phyloP scores from a whole-genome alignment of 2,888 invertebrate species.

The Melinaea menophilus region DNA sequence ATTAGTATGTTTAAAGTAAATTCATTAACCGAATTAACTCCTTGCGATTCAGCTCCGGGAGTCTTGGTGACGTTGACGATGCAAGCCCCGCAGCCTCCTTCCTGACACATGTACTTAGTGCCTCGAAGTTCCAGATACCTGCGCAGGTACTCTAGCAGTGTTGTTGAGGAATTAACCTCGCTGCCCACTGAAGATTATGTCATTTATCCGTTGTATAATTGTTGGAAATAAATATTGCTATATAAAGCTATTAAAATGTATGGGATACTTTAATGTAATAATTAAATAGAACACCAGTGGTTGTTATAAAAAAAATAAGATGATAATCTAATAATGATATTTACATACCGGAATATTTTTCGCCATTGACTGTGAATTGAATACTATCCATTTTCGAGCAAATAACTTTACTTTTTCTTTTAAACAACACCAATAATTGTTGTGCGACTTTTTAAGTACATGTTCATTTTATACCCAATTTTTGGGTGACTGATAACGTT shows the following conservation, averaged over 20 bases:
- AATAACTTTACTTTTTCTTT: not conserved
- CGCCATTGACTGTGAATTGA: slow-evolving; percentile 44
- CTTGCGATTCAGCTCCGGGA: slow-evolving; percentile 44
- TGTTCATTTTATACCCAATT: not conserved
- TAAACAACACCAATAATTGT: not conserved
- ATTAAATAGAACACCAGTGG: too few species aligned
- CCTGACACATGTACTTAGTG: slow-evolving; percentile 83
- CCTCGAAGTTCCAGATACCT: slow-evolving; percentile 76
- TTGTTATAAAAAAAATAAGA: too few species aligned
- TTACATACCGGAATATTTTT: slow-evolving; percentile 44
- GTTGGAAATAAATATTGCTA: too few species aligned
- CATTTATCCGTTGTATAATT: not conserved
- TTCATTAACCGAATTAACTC: slow-evolving; percentile 80
- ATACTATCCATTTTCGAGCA: slow-evolving; percentile 28
- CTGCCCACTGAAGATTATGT: not conserved
- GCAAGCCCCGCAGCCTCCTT: slow-evolving; percentile 84
- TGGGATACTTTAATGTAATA: too few species aligned
- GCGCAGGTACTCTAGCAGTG: slow-evolving; percentile 79
- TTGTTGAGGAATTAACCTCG: slow-evolving; percentile 77
- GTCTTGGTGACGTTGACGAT: slow-evolving; percentile 62
- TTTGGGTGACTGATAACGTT: too few species aligned
- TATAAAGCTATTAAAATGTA: too few species aligned
- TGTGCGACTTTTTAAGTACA: not conserved
- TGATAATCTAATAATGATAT: not conserved
- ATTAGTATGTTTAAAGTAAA: slow-evolving; percentile 9